These are phyloP conservation scores for Liodrosophila aerea DNA, from an alignment of 2,888 invertebrate genomes.

Conservation along the genomic window DNA sequence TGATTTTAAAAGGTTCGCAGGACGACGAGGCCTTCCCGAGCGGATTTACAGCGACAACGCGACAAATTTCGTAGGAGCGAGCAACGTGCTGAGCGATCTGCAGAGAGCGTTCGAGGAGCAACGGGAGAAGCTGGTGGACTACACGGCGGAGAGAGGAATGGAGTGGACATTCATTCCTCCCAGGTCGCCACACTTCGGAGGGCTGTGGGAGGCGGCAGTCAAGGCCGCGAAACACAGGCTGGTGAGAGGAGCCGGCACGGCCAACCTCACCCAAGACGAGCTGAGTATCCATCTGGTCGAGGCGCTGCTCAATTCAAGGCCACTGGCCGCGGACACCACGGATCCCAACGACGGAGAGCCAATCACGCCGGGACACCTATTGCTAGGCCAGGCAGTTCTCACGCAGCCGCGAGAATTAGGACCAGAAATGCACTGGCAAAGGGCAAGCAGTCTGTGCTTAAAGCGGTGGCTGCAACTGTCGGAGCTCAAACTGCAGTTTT, in stretches of 20 bases:
- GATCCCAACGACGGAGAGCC: slow-evolving; percentile 23
- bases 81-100: not conserved
- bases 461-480: slow-evolving; percentile 8
- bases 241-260: slow-evolving; percentile 7
- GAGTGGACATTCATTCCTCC: slow-evolving; percentile 32
- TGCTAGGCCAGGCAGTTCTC: slow-evolving; percentile 19
- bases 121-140: slow-evolving; percentile 5
- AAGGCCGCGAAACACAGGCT: slow-evolving; percentile 25
- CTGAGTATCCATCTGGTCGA: slow-evolving; percentile 27
- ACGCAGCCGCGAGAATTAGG: too few species aligned
- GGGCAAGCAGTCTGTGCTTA: slow-evolving; percentile 1
- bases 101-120: slow-evolving; percentile 1
- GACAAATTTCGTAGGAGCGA: slow-evolving; percentile 1
- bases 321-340: not conserved
- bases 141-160: slow-evolving; percentile 15
- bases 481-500: slow-evolving; percentile 8
- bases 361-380: slow-evolving; percentile 29
- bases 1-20: not conserved
- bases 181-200: slow-evolving; percentile 33
- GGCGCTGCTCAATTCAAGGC: slow-evolving; percentile 43
- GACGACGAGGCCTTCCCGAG: not conserved
- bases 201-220: slow-evolving; percentile 9
- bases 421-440: not conserved
- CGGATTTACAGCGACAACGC: not conserved
- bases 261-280: slow-evolving; percentile 23